Evolutionary conservation across 1,140 invertebrate species (phyloP), one percentile per base, ranked within the genome.

Genomic region (Papilio glaucus): DNA sequence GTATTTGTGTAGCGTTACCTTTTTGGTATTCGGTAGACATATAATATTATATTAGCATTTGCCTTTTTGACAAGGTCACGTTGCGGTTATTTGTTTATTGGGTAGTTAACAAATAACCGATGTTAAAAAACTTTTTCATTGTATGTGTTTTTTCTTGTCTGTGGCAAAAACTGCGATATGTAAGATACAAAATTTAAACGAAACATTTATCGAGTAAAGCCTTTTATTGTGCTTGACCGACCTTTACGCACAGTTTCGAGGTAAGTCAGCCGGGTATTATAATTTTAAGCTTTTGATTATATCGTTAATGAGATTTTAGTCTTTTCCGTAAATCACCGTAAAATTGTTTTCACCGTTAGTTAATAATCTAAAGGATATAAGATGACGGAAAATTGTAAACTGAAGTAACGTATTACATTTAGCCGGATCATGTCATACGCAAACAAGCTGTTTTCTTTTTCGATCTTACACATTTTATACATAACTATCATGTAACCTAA

Each of bases 291-390:
- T 65, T 33, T 33, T 39, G 18, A 41, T 65, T 38, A 65, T 21
- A 24, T 39, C 37, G 15, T 41, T 37, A 65, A 41, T 65, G 15
- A 39, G 3, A 38, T 41, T 41, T 65, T 65, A 57, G 37, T 38
- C 8, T 38, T 24, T 65, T 65, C 62, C 62, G 62, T 65, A 65
- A 65, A 65, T 65, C n/a, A n/a, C n/a, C n/a, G n/a, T n/a, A n/a
- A n/a, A 65, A 21, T 39, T 21, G 3, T 57, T 5, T 26, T 33
- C 6, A 33, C 6, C 29, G 29, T 33, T 33, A 33, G 2, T 33
- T 6, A 33, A 33, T 33, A 33, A 3, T 33, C 29, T 33, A 3
- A 33, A 3, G 29, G 29, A n/a, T 33, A 33, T 33, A 33, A 33
- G 29, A 33, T 6, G 6, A 33, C 29, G 6, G 29, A n/a, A n/a